Conservation (phyloP, 1,140 invertebrate species). For the Thaumatotibia leucotreta region DNA sequence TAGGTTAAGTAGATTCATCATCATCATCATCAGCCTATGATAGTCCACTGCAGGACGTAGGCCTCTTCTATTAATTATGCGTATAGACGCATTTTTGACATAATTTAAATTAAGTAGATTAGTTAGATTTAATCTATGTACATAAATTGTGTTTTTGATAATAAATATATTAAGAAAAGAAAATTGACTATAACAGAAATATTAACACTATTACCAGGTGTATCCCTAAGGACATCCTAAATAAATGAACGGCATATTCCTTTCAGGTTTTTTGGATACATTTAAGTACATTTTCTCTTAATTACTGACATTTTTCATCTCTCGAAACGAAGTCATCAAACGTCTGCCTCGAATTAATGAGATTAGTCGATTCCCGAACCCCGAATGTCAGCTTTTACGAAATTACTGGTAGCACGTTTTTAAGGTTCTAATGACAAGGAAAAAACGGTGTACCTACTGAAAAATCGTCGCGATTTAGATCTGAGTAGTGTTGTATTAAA, state of each 20-base stretch:
- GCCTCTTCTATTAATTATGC: no score
- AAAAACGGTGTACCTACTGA: no score
- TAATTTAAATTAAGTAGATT: no score
- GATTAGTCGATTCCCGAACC: neutral
- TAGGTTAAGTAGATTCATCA: no score
- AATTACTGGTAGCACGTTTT: neutral
- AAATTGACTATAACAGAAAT: neutral
- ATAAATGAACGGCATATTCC: neutral
- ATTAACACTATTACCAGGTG: neutral
- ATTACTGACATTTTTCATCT: constrained; percentile 9
- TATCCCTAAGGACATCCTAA: neutral
- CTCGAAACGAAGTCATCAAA: constrained; percentile 3
- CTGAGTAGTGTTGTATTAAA: no score
- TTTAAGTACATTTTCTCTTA: neutral
- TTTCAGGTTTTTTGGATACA: neutral
- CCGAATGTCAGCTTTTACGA: neutral
- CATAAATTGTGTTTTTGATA: no score
- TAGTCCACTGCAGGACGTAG: no score
- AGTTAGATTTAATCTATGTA: no score
- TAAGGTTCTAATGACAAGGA: neutral
- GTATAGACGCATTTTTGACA: no score
- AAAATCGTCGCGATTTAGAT: neutral
- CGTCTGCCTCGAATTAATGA: constrained; percentile 7
- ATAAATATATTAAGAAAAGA: neutral
- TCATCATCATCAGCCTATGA: no score